Evolutionary conservation across 1,140 invertebrate genomes (phyloP).

Genomic region (Rhizoglyphus robini): DNA sequence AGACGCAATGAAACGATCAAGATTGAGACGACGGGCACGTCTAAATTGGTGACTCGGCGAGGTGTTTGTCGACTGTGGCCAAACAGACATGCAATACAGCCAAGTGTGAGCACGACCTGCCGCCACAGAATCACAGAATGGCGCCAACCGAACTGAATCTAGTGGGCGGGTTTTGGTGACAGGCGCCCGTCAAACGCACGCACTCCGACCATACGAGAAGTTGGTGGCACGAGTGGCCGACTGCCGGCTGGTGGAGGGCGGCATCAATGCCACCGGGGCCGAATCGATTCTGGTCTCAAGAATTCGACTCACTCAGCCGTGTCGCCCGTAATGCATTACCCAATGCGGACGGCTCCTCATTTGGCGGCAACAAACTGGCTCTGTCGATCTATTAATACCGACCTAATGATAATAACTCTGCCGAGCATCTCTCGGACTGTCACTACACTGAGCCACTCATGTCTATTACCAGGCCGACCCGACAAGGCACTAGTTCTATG

Average conservation of each 20-base stretch:
- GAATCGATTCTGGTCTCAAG: not conserved
- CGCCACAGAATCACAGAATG: not conserved
- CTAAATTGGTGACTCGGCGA: slow-evolving; percentile 12
- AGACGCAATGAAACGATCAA: slow-evolving; percentile 5
- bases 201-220: not conserved
- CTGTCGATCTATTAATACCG: slow-evolving; percentile 14
- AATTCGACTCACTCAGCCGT: not conserved
- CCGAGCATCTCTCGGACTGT: not conserved
- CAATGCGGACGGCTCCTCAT: not conserved
- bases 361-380: not conserved
- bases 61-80: slow-evolving; percentile 13
- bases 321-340: not conserved
- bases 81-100: not conserved
- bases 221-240: not conserved
- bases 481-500: not conserved
- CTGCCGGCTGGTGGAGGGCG: too few species aligned
- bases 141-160: not conserved
- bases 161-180: not conserved
- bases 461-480: not conserved
- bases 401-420: slow-evolving; percentile 14
- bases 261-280: not conserved
- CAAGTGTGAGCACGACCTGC: not conserved
- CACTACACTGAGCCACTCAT: not conserved
- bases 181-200: not conserved
- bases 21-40: not conserved